Percentiles rank a stretch among this genome's conserved stretches.
phyloP scores from a whole-genome alignment of 2,797 vertebrate genomes.

The Thamnophis elegans region DNA sequence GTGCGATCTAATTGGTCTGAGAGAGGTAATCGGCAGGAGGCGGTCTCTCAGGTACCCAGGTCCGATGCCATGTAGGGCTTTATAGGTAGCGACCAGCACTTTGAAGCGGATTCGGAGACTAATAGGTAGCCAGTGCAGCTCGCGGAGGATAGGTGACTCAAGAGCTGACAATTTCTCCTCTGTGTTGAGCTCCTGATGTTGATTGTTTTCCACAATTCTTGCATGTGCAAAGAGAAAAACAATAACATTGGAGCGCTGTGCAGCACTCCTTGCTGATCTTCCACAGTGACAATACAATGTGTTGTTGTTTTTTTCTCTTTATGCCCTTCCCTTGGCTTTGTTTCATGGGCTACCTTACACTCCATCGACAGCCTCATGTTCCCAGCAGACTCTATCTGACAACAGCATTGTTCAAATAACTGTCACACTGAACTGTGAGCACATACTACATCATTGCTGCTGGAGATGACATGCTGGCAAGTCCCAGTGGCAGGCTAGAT shows the following conservation, averaged over 20 bases:
- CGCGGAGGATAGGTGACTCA: too few species aligned
- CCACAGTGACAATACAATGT: neutral
- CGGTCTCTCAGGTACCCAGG: too few species aligned
- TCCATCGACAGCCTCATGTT: neutral
- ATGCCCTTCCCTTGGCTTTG: neutral
- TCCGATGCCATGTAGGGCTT: too few species aligned
- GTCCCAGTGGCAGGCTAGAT: neutral
- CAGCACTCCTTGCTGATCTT: neutral
- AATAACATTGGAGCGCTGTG: neutral
- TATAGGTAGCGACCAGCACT: too few species aligned
- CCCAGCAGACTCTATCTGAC: neutral
- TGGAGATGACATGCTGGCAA: neutral
- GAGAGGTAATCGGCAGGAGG: too few species aligned
- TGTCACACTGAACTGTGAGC: neutral
- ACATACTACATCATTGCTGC: neutral
- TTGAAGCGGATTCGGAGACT: too few species aligned
- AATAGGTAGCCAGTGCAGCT: too few species aligned
- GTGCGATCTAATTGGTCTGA: too few species aligned
- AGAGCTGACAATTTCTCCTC: neutral
- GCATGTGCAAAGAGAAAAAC: neutral
- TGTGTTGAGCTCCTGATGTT: neutral
- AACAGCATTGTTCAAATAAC: neutral
- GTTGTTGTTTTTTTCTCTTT: neutral
- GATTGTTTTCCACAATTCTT: neutral
- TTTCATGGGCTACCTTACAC: neutral